These are phyloP conservation scores for Todus mexicanus DNA, from an alignment of 2,797 vertebrate genomes.

Conservation along the genomic window DNA sequence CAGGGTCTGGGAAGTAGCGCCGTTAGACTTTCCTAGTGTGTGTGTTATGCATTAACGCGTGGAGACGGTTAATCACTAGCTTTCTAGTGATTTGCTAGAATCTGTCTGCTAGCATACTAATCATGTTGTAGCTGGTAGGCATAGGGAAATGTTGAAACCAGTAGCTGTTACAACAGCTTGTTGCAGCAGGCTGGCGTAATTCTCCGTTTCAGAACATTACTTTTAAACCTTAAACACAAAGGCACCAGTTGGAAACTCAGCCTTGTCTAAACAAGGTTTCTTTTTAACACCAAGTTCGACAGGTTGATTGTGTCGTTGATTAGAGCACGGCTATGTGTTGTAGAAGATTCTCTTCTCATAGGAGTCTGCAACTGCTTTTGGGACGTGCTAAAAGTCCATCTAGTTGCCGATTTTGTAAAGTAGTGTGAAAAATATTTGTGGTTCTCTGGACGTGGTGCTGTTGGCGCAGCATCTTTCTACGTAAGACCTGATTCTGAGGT, in stretches of 20 bases:
- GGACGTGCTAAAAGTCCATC: conserved; percentile 41
- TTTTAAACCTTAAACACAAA: not conserved
- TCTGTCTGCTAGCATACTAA: not conserved
- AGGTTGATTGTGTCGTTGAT: not conserved
- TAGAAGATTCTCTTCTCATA: not conserved
- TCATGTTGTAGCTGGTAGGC: not conserved
- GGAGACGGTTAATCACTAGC: not conserved
- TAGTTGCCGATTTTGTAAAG: conserved; percentile 17
- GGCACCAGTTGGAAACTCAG: not conserved
- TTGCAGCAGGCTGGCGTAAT: not conserved
- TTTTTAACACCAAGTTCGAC: not conserved
- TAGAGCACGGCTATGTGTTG: not conserved
- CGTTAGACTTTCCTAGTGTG: not conserved
- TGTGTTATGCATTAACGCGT: not conserved
- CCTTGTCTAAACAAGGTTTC: not conserved
- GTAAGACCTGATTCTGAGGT: conserved; percentile 32
- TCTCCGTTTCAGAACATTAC: not conserved
- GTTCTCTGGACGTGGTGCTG: not conserved
- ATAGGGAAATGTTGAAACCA: conserved; percentile 6
- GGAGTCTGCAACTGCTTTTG: conserved; percentile 23
- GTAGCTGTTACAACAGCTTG: not conserved
- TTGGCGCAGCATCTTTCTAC: not conserved
- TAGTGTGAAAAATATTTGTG: not conserved
- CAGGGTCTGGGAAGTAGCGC: not conserved
- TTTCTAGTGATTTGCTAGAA: not conserved